Evolutionary conservation across 2,797 vertebrate species (phyloP).

Genomic region (Phataginus tricuspis): DNA sequence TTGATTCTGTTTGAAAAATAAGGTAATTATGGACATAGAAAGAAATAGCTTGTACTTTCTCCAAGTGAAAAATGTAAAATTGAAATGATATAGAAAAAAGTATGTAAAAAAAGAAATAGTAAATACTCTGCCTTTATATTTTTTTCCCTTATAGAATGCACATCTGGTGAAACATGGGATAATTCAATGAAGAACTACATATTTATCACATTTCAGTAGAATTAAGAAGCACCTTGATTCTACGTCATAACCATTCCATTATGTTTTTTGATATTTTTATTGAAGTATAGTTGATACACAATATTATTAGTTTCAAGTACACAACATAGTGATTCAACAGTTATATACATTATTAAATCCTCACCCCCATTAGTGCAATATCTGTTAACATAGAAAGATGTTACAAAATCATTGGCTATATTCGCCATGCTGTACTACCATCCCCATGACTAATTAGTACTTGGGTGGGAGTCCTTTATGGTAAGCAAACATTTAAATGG

Average conservation of each 20-base stretch:
- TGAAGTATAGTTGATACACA: too few relatives aligned
- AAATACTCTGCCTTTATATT: neutral
- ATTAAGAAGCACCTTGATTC: neutral
- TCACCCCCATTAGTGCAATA: too few relatives aligned
- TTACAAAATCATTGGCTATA: too few relatives aligned
- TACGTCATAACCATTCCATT: neutral
- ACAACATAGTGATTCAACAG: too few relatives aligned
- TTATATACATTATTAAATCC: too few relatives aligned
- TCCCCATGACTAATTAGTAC: too few relatives aligned
- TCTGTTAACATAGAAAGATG: too few relatives aligned
- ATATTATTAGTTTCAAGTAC: too few relatives aligned
- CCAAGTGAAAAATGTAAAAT: neutral
- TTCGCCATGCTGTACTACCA: too few relatives aligned
- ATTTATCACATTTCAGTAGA: neutral
- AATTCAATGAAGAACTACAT: neutral
- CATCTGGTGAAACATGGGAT: neutral
- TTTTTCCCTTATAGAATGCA: neutral
- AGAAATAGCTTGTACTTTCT: neutral
- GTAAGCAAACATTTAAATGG: neutral
- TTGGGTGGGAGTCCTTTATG: too few relatives aligned
- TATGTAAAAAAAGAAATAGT: neutral
- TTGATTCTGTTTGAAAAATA: slow-evolving; percentile 23
- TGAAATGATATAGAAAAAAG: neutral
- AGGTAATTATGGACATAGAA: neutral
- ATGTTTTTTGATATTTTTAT: neutral